phyloP scores from a whole-genome alignment of 2,113 vertebrate genomes.

The Toxotes chatareus region DNA sequence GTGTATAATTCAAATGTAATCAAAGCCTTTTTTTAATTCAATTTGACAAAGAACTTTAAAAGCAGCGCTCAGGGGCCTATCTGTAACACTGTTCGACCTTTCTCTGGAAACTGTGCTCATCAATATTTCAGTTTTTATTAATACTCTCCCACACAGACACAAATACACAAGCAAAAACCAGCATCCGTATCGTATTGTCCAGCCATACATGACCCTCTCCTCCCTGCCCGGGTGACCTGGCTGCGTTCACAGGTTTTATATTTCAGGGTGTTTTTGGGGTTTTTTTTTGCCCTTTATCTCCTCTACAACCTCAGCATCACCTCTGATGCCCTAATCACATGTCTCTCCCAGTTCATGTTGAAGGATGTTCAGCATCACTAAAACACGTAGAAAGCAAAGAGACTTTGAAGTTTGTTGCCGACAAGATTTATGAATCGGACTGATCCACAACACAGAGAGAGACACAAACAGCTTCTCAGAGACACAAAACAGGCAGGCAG shows the following conservation, averaged over 20 bases:
- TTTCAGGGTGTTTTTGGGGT: conserved; percentile 45
- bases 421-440: conserved; percentile 52
- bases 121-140: conserved; percentile 45
- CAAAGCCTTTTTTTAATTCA: conserved; percentile 3
- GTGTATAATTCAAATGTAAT: conserved; percentile 29
- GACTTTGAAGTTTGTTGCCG: conserved; percentile 49
- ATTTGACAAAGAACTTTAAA: conserved; percentile 15
- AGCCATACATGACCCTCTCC: conserved; percentile 51
- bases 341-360: conserved; percentile 29
- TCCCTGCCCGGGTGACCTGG: conserved; percentile 42
- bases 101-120: conserved; percentile 21
- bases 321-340: conserved; percentile 60
- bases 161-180: conserved; percentile 30
- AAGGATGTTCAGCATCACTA: conserved; percentile 36
- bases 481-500: conserved; percentile 44
- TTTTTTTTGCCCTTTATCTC: conserved; percentile 23
- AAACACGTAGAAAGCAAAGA: conserved; percentile 24
- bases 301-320: conserved; percentile 25
- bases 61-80: conserved; percentile 13
- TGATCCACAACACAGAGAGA: conserved; percentile 34
- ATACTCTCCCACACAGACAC: conserved; percentile 13
- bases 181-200: conserved; percentile 40
- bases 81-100: conserved; percentile 36
- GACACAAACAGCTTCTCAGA: conserved; percentile 35
- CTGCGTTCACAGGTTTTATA: conserved; percentile 39